Percentiles rank a stretch among this genome's conserved stretches.
These are phyloP conservation scores for Aquatica leii DNA, from an alignment of 2,888 invertebrate genomes.

Conservation along the genomic window DNA sequence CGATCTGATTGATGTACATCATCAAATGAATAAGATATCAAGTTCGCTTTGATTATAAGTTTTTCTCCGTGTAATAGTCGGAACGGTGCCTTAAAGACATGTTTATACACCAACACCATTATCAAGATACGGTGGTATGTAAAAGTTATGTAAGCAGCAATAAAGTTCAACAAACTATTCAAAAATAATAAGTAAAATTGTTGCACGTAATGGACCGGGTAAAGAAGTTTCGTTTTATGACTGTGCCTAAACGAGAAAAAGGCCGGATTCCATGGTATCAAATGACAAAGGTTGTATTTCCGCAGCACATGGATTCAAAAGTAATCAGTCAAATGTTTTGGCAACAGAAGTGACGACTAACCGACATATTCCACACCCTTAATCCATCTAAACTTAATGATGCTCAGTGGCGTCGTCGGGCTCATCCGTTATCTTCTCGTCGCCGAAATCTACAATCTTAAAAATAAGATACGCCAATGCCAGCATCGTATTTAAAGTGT, in stretches of 20 bases:
- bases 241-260: too few species aligned
- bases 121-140: constrained; percentile 55
- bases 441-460: not conserved
- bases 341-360: constrained; percentile 50
- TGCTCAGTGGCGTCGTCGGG: constrained; percentile 27
- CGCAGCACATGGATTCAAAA: constrained; percentile 48
- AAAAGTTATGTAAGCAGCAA: too few species aligned
- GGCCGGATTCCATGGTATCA: constrained; percentile 27
- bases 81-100: constrained; percentile 52
- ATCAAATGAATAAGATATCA: constrained; percentile 6
- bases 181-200: too few species aligned
- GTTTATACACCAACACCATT: constrained; percentile 56
- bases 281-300: constrained; percentile 43
- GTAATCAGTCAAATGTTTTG: constrained; percentile 50
- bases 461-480: constrained; percentile 27
- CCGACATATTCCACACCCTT: constrained; percentile 42
- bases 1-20: not conserved
- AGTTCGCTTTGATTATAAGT: constrained; percentile 8
- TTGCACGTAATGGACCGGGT: too few species aligned
- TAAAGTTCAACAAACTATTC: too few species aligned
- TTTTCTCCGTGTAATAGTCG: constrained; percentile 52
- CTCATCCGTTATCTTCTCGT: not conserved
- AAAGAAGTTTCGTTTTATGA: too few species aligned
- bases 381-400: constrained; percentile 22
- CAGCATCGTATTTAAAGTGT: constrained; percentile 36